Conservation (phyloP, 1,140 invertebrate genomes). For the Hestina assimilis region DNA sequence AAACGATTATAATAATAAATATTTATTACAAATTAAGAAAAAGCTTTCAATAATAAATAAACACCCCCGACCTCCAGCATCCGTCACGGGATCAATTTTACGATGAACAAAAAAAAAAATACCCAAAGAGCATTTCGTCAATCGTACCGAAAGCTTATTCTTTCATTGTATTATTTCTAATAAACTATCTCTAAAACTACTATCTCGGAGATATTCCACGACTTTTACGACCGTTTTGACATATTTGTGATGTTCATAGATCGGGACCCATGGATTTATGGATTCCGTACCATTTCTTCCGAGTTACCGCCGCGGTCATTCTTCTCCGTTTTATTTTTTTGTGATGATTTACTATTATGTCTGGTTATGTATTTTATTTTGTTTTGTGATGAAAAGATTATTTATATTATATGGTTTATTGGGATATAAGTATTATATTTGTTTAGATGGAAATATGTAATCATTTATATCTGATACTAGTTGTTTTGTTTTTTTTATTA, state of each 20-base stretch:
- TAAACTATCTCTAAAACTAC: constrained; percentile 68
- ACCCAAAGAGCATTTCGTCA: constrained; percentile 42
- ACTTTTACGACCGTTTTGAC: constrained; percentile 62
- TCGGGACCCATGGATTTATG: constrained; percentile 58
- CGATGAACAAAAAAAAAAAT: constrained; percentile 24
- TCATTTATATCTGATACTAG: too few species aligned
- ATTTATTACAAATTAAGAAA: too few species aligned
- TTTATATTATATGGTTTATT: not conserved
- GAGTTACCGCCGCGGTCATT: constrained; percentile 44
- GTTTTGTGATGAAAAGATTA: constrained; percentile 14
- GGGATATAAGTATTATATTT: too few species aligned
- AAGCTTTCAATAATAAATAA: not conserved
- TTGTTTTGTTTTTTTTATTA: too few species aligned
- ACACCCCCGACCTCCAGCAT: constrained; percentile 3
- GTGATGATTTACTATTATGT: constrained; percentile 63
- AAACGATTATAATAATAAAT: too few species aligned
- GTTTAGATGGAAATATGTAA: too few species aligned
- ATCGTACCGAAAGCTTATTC: constrained; percentile 51
- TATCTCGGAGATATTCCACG: constrained; percentile 42
- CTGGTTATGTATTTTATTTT: constrained; percentile 27
- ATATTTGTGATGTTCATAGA: constrained; percentile 65
- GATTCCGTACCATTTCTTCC: constrained; percentile 64
- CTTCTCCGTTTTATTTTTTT: constrained; percentile 49
- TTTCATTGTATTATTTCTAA: constrained; percentile 56
- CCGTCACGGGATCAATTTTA: constrained; percentile 33